Evolutionary conservation across 2,888 invertebrate genomes (phyloP).

Genomic region (Himalopsyche japonica): DNA sequence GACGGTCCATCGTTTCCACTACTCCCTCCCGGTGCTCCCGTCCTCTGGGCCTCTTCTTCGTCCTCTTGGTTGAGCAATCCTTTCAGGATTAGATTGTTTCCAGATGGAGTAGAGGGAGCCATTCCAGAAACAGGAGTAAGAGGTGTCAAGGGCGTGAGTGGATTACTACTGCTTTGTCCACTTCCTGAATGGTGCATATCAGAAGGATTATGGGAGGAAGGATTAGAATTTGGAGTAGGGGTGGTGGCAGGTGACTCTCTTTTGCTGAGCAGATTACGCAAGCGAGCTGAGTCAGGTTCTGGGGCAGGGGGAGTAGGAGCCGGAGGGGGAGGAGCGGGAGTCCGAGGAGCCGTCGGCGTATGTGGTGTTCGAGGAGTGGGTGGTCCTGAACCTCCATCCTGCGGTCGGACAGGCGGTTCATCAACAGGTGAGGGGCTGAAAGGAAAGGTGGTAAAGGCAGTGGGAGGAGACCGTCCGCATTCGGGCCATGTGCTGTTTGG

Average conservation of each 20-base stretch:
- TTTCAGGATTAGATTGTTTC: conserved; percentile 59
- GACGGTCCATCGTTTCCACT: conserved; percentile 48
- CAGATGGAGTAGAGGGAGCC: conserved; percentile 44
- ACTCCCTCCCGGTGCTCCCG: conserved; percentile 46
- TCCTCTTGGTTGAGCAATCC: conserved; percentile 70
- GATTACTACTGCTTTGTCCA: background rate
- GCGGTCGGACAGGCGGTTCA: conserved; percentile 50
- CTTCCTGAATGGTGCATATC: conserved; percentile 29
- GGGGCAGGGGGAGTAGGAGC: conserved; percentile 45
- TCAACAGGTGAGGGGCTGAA: conserved; percentile 66
- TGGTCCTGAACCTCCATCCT: conserved; percentile 42
- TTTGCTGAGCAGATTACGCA: conserved; percentile 64
- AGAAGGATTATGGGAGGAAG: conserved; percentile 25
- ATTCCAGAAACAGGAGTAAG: conserved; percentile 43
- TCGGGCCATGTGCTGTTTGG: conserved; percentile 64
- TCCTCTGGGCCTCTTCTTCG: conserved; percentile 60
- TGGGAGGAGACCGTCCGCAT: conserved; percentile 48
- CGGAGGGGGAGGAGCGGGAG: conserved; percentile 47
- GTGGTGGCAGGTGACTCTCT: conserved; percentile 45
- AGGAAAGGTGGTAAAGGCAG: conserved; percentile 60
- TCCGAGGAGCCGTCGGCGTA: conserved; percentile 45
- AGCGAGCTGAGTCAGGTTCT: conserved; percentile 62
- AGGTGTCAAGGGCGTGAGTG: conserved; percentile 19
- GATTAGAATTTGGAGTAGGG: conserved; percentile 26
- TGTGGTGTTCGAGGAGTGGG: conserved; percentile 48